Conservation (phyloP, 2,113 vertebrate species). For the Brienomyrus brachyistius region DNA sequence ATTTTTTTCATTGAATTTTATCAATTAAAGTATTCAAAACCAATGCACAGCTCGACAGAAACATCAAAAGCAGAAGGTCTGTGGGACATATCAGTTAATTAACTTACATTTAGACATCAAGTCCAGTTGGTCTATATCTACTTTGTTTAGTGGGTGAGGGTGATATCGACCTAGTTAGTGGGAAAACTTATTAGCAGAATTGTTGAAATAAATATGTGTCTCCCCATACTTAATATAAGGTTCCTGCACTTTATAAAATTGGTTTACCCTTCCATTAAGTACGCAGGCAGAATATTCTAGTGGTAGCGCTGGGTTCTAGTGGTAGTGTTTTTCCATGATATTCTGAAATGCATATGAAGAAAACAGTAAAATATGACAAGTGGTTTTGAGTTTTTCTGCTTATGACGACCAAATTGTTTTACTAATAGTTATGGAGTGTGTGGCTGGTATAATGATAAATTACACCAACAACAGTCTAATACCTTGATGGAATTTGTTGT, state of each 20-base stretch:
- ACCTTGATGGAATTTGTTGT: neutral
- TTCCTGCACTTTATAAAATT: neutral
- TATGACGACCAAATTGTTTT: neutral
- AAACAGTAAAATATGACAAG: neutral
- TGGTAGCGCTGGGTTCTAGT: too few species aligned
- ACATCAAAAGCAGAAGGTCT: neutral
- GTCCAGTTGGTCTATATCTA: neutral
- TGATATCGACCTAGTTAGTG: neutral
- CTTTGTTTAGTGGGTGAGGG: neutral
- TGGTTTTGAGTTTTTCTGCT: neutral
- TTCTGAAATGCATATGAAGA: neutral
- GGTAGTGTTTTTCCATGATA: neutral
- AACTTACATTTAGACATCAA: neutral
- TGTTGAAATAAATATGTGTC: neutral
- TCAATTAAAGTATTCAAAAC: neutral
- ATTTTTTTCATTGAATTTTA: neutral
- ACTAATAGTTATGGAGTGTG: neutral
- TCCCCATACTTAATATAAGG: neutral
- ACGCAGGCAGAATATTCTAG: neutral
- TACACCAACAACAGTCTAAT: neutral
- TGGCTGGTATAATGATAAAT: neutral
- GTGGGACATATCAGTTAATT: neutral
- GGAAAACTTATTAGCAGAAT: neutral
- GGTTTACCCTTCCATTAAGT: neutral
- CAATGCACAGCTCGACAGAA: neutral